Conservation (phyloP, 37 sponge, comb jelly and placozoan genomes). For the Spongilla lacustris region DNA sequence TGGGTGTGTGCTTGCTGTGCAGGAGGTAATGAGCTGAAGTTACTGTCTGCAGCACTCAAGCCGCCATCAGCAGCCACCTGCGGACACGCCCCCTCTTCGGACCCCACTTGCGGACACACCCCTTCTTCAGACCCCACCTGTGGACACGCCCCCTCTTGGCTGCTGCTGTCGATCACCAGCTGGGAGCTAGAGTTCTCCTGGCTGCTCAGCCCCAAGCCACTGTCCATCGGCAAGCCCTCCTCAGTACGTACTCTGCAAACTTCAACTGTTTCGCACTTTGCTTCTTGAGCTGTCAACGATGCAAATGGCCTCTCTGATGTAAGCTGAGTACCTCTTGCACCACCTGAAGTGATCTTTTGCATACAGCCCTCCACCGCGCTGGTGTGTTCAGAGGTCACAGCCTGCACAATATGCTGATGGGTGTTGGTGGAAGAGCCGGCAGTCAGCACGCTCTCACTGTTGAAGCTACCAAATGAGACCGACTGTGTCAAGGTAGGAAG, state of each 20-base stretch:
- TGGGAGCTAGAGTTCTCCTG: too few relatives aligned
- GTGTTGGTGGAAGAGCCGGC: not conserved
- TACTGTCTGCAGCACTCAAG: not conserved
- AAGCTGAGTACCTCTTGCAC: not conserved
- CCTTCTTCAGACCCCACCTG: not conserved
- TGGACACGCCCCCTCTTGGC: not conserved
- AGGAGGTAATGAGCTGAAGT: not conserved
- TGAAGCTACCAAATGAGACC: not conserved
- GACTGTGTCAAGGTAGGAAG: not conserved
- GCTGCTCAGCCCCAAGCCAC: constrained; percentile 9
- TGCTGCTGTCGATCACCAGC: too few relatives aligned
- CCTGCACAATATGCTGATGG: not conserved
- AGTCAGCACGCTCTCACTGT: not conserved
- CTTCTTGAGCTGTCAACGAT: not conserved
- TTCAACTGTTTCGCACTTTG: not conserved
- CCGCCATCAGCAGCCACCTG: not conserved
- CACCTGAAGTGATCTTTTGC: not conserved
- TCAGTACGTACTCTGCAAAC: not conserved
- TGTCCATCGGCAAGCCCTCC: not conserved
- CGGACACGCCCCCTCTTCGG: not conserved
- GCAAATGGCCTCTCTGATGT: not conserved
- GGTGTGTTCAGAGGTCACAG: not conserved
- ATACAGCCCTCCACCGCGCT: not conserved
- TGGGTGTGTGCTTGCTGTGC: not conserved
- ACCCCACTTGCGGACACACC: not conserved